Base-by-base conservation (phyloP, 2,113 vertebrate genomes). In the Scytalopus superciliaris region DNA sequence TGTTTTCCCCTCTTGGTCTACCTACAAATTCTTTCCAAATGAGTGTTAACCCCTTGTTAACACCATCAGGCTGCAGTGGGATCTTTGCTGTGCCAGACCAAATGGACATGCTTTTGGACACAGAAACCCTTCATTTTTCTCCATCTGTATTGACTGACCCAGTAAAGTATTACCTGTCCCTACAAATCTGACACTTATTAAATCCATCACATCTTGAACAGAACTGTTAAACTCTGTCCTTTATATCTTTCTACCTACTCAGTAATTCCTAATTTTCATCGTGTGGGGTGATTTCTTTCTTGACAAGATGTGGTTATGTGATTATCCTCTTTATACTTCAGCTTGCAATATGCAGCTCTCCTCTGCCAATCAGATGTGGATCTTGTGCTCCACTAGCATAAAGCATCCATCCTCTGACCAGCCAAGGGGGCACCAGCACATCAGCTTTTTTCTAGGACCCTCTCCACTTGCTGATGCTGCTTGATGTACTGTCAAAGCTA, bases 1-100 rank as follows among this genome's bases (percentile, higher is more conserved):
- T 89, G 50, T 87, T 96, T 92, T 64, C 52, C 50, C 16, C 9
- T 70, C 35, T 75, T 35, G 59, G 37, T 89, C 63, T 83, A 15
- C n/a, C 53, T 83, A 25, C 31, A 77, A 79, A 79, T 88, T 78
- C 37, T 91, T 94, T 93, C 66, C 30, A 67, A 88, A 39, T 25
- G 56, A 76, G 53, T 22, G 25, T 94, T 96, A 93, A 96, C 91
- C 73, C 69, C 10, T 94, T 14, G 10, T 82, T 89, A 84, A 23
- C 25, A 24, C 56, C 9, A 21, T n/a, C 17, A 27, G 28, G 35
- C 53, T 93, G 64, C 40, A 40, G 22, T 37, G 28, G n/a, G 30
- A 42, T 89, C 59, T 55, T 35, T 10, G 25, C 37, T 39, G 37
- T 79, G 37, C 76, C 60, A 70, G 24, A 70, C 17, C 11, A 55